A percentile compares a stretch with the other conserved stretches of the same genome.
These are phyloP conservation scores for Ursus arctos DNA, from an alignment of 2,113 vertebrate genomes.

Conservation along the genomic window DNA sequence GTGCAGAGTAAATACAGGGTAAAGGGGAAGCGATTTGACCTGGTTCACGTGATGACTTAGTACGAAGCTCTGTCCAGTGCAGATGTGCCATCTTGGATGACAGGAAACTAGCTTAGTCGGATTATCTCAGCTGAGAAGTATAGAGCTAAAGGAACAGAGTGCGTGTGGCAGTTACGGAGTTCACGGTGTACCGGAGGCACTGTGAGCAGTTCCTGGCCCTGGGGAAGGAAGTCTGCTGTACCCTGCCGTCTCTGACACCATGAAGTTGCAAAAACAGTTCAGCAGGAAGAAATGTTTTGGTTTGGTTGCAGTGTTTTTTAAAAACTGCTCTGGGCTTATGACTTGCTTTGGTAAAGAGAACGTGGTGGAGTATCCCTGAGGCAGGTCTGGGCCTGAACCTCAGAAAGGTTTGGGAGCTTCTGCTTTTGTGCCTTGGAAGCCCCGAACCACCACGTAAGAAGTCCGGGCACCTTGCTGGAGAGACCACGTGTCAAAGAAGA, in stretches of 20 bases:
- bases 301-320: background rate
- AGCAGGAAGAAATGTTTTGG: background rate
- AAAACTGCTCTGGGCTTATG: background rate
- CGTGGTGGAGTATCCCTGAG: background rate
- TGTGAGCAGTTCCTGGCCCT: too few relatives aligned
- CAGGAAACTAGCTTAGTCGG: background rate
- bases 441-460: background rate
- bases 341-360: background rate
- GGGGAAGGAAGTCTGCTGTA: accelerated
- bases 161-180: background rate
- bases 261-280: background rate
- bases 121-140: background rate
- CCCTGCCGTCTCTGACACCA: too few relatives aligned
- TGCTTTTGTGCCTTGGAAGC: background rate
- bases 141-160: background rate
- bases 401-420: background rate
- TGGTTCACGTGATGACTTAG: background rate
- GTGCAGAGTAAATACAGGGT: background rate
- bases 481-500: background rate
- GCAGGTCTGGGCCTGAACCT: background rate
- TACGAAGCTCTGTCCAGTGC: background rate
- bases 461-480: background rate
- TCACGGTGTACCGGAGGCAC: background rate
- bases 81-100: background rate
- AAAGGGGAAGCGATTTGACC: background rate